Conservation (phyloP, 2,113 vertebrate species). For the Fukomys damarensis region DNA sequence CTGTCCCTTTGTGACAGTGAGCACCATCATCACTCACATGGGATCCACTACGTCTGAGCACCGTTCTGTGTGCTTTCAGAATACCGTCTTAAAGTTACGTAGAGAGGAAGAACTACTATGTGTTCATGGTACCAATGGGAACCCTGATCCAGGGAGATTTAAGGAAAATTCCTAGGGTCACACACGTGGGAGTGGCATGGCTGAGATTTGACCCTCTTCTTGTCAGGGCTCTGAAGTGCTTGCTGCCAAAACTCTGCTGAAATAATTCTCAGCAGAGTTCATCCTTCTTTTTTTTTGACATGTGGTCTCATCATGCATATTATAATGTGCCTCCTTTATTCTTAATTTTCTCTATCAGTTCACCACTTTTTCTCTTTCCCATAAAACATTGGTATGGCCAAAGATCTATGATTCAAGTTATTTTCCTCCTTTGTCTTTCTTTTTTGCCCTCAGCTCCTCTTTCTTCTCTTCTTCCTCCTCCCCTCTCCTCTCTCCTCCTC, state of each 20-base stretch:
- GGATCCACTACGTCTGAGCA: neutral
- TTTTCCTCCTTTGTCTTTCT: neutral
- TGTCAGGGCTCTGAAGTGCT: rapidly evolving
- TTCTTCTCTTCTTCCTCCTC: neutral
- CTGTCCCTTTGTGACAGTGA: too few relatives aligned
- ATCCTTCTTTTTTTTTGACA: neutral
- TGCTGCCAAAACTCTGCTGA: neutral
- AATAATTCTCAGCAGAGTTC: rapidly evolving
- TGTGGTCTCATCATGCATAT: rapidly evolving
- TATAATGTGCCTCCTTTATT: neutral
- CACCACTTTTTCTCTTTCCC: neutral
- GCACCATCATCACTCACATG: rapidly evolving
- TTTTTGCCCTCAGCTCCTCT: neutral
- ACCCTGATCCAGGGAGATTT: neutral
- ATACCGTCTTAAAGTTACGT: neutral
- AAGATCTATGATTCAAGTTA: neutral
- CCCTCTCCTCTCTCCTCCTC: too few relatives aligned
- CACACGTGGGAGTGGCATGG: neutral
- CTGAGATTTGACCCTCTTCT: too few relatives aligned
- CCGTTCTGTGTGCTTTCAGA: neutral
- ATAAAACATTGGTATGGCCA: rapidly evolving
- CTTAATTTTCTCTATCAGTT: neutral
- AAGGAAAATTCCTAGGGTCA: neutral
- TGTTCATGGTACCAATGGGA: neutral
- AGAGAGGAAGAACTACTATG: rapidly evolving